phyloP scores from a whole-genome alignment of 2,113 vertebrate species.

The Ptilorrhoa leucosticta region DNA sequence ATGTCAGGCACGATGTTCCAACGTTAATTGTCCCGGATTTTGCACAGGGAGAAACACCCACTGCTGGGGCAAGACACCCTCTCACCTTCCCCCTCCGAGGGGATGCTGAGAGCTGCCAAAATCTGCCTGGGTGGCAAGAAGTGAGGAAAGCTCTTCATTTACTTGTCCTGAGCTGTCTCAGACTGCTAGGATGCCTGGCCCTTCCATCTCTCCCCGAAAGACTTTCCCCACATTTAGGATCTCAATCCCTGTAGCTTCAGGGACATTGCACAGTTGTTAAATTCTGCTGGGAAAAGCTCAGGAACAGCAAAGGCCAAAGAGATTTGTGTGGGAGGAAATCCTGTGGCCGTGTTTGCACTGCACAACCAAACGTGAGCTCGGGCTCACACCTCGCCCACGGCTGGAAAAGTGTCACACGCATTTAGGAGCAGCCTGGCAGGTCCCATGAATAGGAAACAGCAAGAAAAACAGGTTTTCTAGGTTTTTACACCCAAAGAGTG shows the following conservation, averaged over 20 bases:
- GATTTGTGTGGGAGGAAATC: not conserved
- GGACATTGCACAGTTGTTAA: fast-evolving
- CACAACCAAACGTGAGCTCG: fast-evolving
- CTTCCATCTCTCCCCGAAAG: not conserved
- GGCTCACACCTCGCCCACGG: fast-evolving
- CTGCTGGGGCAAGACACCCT: not conserved
- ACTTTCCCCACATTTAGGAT: fast-evolving
- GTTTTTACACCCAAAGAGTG: not conserved
- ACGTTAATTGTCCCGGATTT: not conserved
- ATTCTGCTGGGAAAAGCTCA: not conserved
- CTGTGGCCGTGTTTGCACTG: fast-evolving
- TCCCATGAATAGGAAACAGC: not conserved
- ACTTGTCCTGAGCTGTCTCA: not conserved
- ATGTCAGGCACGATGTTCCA: fast-evolving
- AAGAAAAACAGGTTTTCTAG: not conserved
- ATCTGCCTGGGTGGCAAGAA: not conserved
- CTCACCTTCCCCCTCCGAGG: fast-evolving
- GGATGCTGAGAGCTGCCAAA: not conserved
- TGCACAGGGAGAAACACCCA: not conserved
- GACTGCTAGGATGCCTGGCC: fast-evolving
- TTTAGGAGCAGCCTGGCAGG: not conserved
- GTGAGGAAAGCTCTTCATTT: not conserved
- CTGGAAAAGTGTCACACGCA: fast-evolving
- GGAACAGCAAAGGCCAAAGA: not conserved
- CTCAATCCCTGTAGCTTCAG: fast-evolving